These are phyloP conservation scores for Tachycineta bicolor DNA, from an alignment of 2,113 vertebrate species.

Conservation along the genomic window DNA sequence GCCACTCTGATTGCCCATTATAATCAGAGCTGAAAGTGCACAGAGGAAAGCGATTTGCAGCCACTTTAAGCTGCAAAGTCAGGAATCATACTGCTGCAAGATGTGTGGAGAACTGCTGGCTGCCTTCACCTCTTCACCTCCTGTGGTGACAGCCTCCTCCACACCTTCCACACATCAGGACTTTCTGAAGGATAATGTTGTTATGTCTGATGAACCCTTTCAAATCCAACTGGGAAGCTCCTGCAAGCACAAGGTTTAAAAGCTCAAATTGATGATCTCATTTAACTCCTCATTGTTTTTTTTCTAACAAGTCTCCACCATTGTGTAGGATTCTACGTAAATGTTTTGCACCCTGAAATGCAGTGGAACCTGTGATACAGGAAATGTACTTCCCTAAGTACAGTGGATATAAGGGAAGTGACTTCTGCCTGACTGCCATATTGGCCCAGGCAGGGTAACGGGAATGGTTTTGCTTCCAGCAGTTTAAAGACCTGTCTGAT, in stretches of 20 bases:
- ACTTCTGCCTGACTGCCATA: background rate
- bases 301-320: background rate
- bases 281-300: background rate
- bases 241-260: background rate
- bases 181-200: background rate
- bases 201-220: background rate
- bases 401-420: background rate
- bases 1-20: conserved; percentile 21
- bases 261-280: background rate
- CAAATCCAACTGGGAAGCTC: background rate
- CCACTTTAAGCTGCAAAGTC: background rate
- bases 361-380: background rate
- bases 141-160: rapidly evolving
- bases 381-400: background rate
- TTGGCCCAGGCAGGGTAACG: background rate
- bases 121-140: background rate
- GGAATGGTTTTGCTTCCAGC: background rate
- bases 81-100: background rate
- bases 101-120: background rate
- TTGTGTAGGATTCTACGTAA: background rate
- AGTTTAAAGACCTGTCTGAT: background rate
- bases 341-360: rapidly evolving
- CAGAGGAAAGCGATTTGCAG: background rate
- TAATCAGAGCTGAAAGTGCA: background rate
- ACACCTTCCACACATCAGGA: rapidly evolving